phyloP scores from a whole-genome alignment of 2,888 invertebrate genomes.

The Tholera decimalis region DNA sequence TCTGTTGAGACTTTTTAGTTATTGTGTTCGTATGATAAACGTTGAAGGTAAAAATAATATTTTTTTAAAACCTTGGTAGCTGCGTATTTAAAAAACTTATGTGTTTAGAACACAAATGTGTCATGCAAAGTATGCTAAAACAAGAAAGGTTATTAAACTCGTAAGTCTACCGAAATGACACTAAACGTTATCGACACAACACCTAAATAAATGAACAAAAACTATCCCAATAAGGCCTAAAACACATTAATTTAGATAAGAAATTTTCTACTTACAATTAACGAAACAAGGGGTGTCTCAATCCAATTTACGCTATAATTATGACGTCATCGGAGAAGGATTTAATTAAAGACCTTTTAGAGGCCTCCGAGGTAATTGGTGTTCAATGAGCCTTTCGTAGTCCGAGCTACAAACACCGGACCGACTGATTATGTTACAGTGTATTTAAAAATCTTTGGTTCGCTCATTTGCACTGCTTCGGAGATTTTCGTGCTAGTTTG shows the following conservation, averaged over 20 bases:
- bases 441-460: conserved; percentile 75
- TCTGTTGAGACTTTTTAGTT: conserved; percentile 13
- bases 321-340: conserved; percentile 91
- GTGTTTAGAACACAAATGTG: not conserved
- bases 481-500: not conserved
- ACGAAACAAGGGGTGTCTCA: conserved; percentile 87
- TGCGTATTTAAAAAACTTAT: not conserved
- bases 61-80: not conserved
- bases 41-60: conserved; percentile 9
- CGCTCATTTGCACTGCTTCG: conserved; percentile 49
- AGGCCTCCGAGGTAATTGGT: conserved; percentile 89
- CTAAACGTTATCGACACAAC: conserved; percentile 5
- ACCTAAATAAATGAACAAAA: conserved; percentile 47
- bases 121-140: not conserved
- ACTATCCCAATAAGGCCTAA: conserved; percentile 56
- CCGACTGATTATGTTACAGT: conserved; percentile 83
- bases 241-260: conserved; percentile 82
- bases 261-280: conserved; percentile 86
- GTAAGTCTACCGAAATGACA: conserved; percentile 11
- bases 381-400: conserved; percentile 90
- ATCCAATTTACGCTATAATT: conserved; percentile 90
- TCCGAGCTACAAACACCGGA: conserved; percentile 78
- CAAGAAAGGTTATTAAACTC: not conserved
- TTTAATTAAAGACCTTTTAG: conserved; percentile 90
- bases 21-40: conserved; percentile 36